Conservation (phyloP, 2,797 vertebrate species). For the Margarornis squamiger region DNA sequence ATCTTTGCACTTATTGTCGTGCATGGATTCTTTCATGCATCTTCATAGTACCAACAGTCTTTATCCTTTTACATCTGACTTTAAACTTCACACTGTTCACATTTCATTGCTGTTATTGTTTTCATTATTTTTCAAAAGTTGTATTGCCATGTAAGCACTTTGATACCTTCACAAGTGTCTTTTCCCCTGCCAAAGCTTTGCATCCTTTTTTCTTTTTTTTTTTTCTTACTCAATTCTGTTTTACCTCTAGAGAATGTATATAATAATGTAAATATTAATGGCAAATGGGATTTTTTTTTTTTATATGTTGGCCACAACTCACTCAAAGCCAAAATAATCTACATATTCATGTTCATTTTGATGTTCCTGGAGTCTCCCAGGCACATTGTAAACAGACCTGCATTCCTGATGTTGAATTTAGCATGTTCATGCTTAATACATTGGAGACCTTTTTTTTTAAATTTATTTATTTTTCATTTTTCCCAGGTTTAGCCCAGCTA, state of each 20-base stretch:
- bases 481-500: constrained; percentile 30
- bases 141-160: neutral
- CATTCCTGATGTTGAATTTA: constrained; percentile 60
- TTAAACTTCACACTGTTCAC: neutral
- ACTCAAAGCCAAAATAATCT: constrained; percentile 63
- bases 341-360: constrained; percentile 70
- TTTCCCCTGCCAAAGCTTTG: neutral
- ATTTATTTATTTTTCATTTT: neutral
- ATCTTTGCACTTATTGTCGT: neutral
- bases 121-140: neutral
- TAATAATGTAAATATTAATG: constrained; percentile 63
- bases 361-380: constrained; percentile 55
- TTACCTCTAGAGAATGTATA: constrained; percentile 47
- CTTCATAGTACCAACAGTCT: neutral
- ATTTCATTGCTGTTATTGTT: constrained; percentile 5
- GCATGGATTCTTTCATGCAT: neutral
- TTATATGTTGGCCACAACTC: neutral
- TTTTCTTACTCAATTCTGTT: neutral
- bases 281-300: neutral
- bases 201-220: neutral
- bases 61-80: neutral
- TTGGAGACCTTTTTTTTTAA: constrained; percentile 34
- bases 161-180: neutral
- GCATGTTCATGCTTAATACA: constrained; percentile 30
- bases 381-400: constrained; percentile 55